Conservation (phyloP, 2,797 vertebrate species). For the Fistularia tabacaria region DNA sequence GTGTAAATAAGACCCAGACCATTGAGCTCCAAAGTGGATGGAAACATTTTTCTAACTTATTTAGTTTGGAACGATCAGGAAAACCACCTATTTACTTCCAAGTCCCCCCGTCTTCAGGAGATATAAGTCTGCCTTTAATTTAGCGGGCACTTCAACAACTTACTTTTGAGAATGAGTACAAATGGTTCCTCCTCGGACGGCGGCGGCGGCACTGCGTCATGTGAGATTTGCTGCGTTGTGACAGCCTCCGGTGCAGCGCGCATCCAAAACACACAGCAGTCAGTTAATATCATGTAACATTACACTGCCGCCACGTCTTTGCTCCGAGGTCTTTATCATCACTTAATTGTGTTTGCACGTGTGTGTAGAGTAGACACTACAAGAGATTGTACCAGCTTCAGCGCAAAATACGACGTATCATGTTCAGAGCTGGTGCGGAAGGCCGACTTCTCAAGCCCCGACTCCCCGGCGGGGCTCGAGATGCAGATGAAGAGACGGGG, state of each 20-base stretch:
- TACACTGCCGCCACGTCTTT: conserved; percentile 25
- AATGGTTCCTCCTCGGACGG: conserved; percentile 50
- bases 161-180: conserved; percentile 56
- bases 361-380: not conserved
- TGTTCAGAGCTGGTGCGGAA: too few relatives aligned
- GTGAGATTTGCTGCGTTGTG: conserved; percentile 35
- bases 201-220: conserved; percentile 21
- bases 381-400: too few relatives aligned
- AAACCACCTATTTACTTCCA: conserved; percentile 68
- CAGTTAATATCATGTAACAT: conserved; percentile 29
- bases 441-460: not conserved
- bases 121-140: conserved; percentile 67
- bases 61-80: conserved; percentile 64
- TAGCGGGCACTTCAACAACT: conserved; percentile 50
- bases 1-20: conserved; percentile 69
- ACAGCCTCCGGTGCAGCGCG: conserved; percentile 22
- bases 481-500: conserved; percentile 10
- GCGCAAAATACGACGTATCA: too few relatives aligned
- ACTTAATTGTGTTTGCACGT: not conserved
- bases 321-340: conserved; percentile 15
- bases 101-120: conserved; percentile 39
- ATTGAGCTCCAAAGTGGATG: conserved; percentile 60
- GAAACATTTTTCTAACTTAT: conserved; percentile 71
- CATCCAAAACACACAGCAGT: conserved; percentile 36
- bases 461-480: conserved; percentile 5